Percentiles rank a stretch among this genome's conserved stretches.
These are phyloP conservation scores for Endomychus coccineus DNA, from an alignment of 2,888 invertebrate species.

Conservation along the genomic window DNA sequence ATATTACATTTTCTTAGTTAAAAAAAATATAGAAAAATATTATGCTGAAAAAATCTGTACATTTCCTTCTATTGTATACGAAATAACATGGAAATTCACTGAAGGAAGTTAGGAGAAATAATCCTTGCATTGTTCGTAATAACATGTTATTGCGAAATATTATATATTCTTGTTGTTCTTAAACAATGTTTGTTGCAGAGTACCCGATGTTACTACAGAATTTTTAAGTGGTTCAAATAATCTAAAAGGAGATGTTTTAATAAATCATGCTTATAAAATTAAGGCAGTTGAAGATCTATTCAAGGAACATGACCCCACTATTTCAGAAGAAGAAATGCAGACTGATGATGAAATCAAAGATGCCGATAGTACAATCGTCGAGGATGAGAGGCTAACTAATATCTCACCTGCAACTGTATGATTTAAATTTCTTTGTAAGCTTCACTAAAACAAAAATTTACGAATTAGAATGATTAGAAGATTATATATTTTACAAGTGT, in stretches of 20 bases:
- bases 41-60: neutral
- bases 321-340: conserved; percentile 31
- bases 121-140: no score
- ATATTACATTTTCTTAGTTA: no score
- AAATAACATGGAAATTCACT: no score
- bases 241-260: conserved; percentile 34
- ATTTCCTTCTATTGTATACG: no score
- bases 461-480: no score
- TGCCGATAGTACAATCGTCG: conserved; percentile 23
- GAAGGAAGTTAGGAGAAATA: no score
- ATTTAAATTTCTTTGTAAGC: conserved; percentile 1
- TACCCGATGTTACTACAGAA: conserved; percentile 31
- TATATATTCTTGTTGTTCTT: neutral
- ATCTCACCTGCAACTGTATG: conserved; percentile 18
- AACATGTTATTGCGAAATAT: no score
- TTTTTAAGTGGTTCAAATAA: conserved; percentile 32
- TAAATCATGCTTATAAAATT: conserved; percentile 32
- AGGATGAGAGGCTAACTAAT: conserved; percentile 18
- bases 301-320: conserved; percentile 32
- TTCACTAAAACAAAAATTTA: no score
- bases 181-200: conserved; percentile 25
- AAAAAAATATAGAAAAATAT: neutral
- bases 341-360: conserved; percentile 14
- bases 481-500: no score
- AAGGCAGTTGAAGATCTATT: conserved; percentile 36